Percentiles rank a stretch among this genome's conserved stretches.
Conservation (phyloP, 2,888 invertebrate genomes). For the Empis stercorea region DNA sequence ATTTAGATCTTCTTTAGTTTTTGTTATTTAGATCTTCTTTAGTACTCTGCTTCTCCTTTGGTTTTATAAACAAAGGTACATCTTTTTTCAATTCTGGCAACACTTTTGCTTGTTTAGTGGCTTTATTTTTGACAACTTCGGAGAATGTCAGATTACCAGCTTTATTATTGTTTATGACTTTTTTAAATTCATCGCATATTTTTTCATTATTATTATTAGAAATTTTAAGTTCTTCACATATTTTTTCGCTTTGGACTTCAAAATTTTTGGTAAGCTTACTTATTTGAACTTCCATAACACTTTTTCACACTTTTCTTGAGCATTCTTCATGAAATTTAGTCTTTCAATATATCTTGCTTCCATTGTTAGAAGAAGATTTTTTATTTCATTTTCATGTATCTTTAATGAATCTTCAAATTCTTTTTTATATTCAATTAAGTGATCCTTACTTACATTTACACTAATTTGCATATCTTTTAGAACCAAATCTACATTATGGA, state of each 20-base stretch:
- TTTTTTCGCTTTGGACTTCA: not conserved
- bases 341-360: not conserved
- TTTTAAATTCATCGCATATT: too few relatives aligned
- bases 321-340: not conserved
- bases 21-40: too few relatives aligned
- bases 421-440: too few relatives aligned
- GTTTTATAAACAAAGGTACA: not conserved
- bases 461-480: not conserved
- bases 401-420: too few relatives aligned
- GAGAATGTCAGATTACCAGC: not conserved
- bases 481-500: not conserved
- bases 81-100: not conserved
- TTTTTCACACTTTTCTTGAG: too few relatives aligned
- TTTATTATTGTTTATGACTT: not conserved
- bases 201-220: not conserved
- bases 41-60: not conserved
- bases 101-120: not conserved
- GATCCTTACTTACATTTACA: not conserved
- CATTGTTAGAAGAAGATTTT: not conserved
- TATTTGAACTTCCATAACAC: too few relatives aligned
- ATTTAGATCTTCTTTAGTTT: not conserved
- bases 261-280: not conserved
- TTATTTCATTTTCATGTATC: not conserved
- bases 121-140: not conserved
- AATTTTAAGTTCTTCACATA: not conserved